Percentiles rank a stretch among this genome's conserved stretches.
Evolutionary conservation across 2,797 vertebrate genomes (phyloP).

Genomic region (Centroberyx gerrardi): DNA sequence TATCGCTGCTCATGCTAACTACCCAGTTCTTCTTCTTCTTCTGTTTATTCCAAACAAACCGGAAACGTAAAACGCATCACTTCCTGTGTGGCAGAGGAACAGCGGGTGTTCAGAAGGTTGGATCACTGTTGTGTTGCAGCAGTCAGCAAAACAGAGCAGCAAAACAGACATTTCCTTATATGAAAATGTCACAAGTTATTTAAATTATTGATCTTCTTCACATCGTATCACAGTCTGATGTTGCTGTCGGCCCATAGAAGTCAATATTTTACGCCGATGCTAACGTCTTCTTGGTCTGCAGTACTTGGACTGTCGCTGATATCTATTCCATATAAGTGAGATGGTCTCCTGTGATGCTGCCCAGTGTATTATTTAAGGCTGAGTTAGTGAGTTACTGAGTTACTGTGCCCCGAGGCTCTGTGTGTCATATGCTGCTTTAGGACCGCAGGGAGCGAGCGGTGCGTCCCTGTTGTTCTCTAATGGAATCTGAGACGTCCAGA

Average conservation of each 20-base stretch:
- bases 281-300: no score
- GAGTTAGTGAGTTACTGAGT: slow-evolving; percentile 18
- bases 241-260: neutral
- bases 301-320: slow-evolving; percentile 23
- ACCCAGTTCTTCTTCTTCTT: no score
- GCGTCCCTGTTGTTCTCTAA: slow-evolving; percentile 70
- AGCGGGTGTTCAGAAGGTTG: no score
- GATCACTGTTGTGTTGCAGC: neutral
- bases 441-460: slow-evolving; percentile 46
- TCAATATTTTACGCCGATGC: no score
- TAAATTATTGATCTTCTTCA: no score
- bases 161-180: no score
- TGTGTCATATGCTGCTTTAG: slow-evolving; percentile 74
- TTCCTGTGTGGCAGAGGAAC: no score
- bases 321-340: slow-evolving; percentile 32
- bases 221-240: neutral
- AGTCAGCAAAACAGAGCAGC: no score
- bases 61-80: no score
- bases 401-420: slow-evolving; percentile 67
- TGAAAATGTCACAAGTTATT: no score
- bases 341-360: slow-evolving; percentile 51
- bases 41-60: no score
- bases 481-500: slow-evolving; percentile 53
- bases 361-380: slow-evolving; percentile 68
- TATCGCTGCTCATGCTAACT: no score